These are phyloP conservation scores for Smittia aterrima DNA, from an alignment of 2,888 invertebrate species.

Conservation along the genomic window DNA sequence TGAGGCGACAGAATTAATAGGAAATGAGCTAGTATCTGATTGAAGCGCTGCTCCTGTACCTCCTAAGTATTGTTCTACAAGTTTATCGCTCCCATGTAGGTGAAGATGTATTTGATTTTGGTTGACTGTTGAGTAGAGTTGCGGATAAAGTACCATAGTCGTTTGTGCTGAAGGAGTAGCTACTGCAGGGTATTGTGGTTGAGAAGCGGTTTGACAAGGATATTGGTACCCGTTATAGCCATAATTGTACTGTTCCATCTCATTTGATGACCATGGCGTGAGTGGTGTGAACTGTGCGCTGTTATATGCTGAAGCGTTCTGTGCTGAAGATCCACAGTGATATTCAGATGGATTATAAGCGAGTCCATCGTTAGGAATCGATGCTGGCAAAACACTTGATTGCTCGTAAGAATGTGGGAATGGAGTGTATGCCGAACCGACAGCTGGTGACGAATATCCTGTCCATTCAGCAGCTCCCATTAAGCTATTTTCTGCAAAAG, in stretches of 20 bases:
- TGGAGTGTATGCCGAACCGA: slow-evolving; percentile 56
- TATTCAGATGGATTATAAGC: slow-evolving; percentile 29
- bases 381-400: slow-evolving; percentile 21
- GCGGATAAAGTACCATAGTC: slow-evolving; percentile 73
- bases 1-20: slow-evolving; percentile 47
- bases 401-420: slow-evolving; percentile 45
- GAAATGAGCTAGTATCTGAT: slow-evolving; percentile 45
- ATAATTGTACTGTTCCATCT: slow-evolving; percentile 47
- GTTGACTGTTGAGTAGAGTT: slow-evolving; percentile 76
- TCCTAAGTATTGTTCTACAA: slow-evolving; percentile 64
- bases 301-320: slow-evolving; percentile 13
- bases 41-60: slow-evolving; percentile 49
- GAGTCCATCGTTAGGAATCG: slow-evolving; percentile 22
- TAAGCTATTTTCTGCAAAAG: slow-evolving; percentile 59
- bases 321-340: slow-evolving; percentile 1
- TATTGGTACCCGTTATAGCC: slow-evolving; percentile 73
- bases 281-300: slow-evolving; percentile 47
- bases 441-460: slow-evolving; percentile 56
- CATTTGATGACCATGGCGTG: slow-evolving; percentile 51
- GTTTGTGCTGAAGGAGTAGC: slow-evolving; percentile 53
- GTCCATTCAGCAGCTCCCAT: slow-evolving; percentile 65
- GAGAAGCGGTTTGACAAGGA: slow-evolving; percentile 56
- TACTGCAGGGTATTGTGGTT: slow-evolving; percentile 49
- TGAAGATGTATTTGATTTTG: slow-evolving; percentile 85
- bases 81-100: slow-evolving; percentile 66